phyloP scores from a whole-genome alignment of 2,797 vertebrate species.

The Gadopsis marmoratus region DNA sequence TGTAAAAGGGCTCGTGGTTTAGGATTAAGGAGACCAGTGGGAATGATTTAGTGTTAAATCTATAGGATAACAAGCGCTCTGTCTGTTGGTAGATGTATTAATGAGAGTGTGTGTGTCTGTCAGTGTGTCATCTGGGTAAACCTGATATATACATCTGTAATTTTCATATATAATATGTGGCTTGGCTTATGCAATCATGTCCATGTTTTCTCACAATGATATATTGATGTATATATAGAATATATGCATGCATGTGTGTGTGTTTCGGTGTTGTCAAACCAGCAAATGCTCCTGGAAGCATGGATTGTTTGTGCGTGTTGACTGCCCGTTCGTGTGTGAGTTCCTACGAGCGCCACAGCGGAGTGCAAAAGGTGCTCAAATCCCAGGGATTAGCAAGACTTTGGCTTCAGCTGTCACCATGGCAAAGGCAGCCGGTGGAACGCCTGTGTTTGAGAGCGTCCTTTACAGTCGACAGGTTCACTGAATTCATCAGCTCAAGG shows the following conservation, averaged over 20 bases:
- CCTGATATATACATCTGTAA: conserved; percentile 35
- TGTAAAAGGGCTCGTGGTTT: background rate
- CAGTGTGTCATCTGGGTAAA: conserved; percentile 33
- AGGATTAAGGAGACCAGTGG: conserved; percentile 12
- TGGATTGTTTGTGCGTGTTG: background rate
- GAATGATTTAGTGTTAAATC: conserved; percentile 33
- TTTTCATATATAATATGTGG: conserved; percentile 1
- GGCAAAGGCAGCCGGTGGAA: conserved; percentile 77
- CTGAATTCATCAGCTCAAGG: conserved; percentile 54
- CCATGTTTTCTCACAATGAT: no score
- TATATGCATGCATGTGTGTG: conserved; percentile 18
- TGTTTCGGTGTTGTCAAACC: conserved; percentile 31
- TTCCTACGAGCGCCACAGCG: conserved; percentile 48
- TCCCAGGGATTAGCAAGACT: conserved; percentile 75
- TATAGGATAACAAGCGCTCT: conserved; percentile 7
- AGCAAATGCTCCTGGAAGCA: conserved; percentile 15
- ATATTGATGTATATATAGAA: no score
- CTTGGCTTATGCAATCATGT: background rate
- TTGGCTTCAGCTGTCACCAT: conserved; percentile 82
- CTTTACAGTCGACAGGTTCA: conserved; percentile 62
- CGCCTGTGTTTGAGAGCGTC: conserved; percentile 56
- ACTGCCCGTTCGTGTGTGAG: conserved; percentile 51
- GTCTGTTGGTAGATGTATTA: conserved; percentile 5
- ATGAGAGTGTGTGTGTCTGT: conserved; percentile 8
- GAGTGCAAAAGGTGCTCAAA: conserved; percentile 70